Evolutionary conservation across 92 coral and sea anemone genomes (phyloP), one percentile per base, ranked within the genome.

Genomic region (Phymanthus crucifer): DNA sequence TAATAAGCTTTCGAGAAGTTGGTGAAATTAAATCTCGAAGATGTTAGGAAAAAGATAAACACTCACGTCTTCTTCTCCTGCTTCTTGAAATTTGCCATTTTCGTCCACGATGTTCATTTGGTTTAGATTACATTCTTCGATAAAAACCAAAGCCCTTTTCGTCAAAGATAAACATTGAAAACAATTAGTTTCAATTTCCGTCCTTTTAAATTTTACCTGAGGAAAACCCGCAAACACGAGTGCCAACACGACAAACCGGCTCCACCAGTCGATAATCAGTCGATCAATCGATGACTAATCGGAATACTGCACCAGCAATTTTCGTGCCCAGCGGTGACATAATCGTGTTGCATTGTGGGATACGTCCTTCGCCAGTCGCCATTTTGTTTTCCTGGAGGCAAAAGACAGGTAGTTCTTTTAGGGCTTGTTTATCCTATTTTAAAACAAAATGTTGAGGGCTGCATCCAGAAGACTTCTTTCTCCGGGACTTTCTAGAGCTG

Each of bases 371-470:
- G 23, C 74, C 64, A 66, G 87, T 85, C 90, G 98, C 98, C 98
- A 94, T 94, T 81, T 94, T 94, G 86, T 82, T 81, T 70, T 57
- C 65, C n/a, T 16, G 66, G 50, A 18, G 67, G 2, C 56, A 48
- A 12, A 75, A 75, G 10, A 43, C 31, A 37, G 26, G 45, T 21
- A 37, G 33, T 26, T 27, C 69, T 40, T 40, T 75, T 52, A n/a
- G 56, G 33, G 40, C 57, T 18, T 52, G 32, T 75, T 52, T 75
- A 75, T 18, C 38, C n/a, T 47, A 48, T 19, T 27, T 54, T 54
- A 74, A 37, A 29, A 3, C 50, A 80, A 57, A 75, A 94, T 94
- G 98, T 93, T 90, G 80, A 93, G 93, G 71, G 83, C 88, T 82
- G 92, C 85, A 14, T 48, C 80, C 13, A 83, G 81, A 52, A 85